These are phyloP conservation scores for Ophioninae sp. DNA, from an alignment of 2,888 invertebrate species.

Conservation along the genomic window DNA sequence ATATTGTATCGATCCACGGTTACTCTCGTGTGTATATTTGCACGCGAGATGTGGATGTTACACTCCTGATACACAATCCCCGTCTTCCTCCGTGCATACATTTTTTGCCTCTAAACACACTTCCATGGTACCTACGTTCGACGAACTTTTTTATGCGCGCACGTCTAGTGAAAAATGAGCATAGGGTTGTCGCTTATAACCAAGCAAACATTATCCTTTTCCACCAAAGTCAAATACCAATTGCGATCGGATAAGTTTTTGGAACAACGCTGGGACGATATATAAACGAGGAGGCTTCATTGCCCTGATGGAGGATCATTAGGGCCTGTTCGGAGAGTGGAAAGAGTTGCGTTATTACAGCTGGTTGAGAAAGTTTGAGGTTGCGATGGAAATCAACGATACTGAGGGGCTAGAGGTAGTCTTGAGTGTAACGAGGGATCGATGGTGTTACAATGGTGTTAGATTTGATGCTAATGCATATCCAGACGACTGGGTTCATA, in stretches of 20 bases:
- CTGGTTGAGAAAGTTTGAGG: background rate
- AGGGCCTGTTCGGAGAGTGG: background rate
- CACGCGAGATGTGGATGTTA: too few species aligned
- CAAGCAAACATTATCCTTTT: slow-evolving; percentile 32
- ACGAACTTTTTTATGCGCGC: too few species aligned
- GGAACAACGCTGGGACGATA: background rate
- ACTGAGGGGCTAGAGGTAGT: background rate
- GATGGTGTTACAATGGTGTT: background rate
- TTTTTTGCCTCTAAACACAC: too few species aligned
- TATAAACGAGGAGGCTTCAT: background rate
- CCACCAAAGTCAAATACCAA: slow-evolving; percentile 35
- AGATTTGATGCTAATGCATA: too few species aligned
- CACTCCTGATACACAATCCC: too few species aligned
- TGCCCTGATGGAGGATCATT: background rate
- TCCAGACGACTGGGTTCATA: too few species aligned
- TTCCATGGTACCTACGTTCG: too few species aligned
- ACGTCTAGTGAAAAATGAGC: too few species aligned
- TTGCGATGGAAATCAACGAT: background rate
- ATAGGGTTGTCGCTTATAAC: background rate
- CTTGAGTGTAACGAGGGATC: background rate
- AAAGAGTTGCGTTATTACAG: background rate
- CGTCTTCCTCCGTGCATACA: too few species aligned
- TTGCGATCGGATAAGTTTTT: background rate
- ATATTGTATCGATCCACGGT: too few species aligned
- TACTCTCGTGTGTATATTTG: too few species aligned